Evolutionary conservation across 1,140 invertebrate genomes (phyloP).

Genomic region (Drosophila quadrilineata): DNA sequence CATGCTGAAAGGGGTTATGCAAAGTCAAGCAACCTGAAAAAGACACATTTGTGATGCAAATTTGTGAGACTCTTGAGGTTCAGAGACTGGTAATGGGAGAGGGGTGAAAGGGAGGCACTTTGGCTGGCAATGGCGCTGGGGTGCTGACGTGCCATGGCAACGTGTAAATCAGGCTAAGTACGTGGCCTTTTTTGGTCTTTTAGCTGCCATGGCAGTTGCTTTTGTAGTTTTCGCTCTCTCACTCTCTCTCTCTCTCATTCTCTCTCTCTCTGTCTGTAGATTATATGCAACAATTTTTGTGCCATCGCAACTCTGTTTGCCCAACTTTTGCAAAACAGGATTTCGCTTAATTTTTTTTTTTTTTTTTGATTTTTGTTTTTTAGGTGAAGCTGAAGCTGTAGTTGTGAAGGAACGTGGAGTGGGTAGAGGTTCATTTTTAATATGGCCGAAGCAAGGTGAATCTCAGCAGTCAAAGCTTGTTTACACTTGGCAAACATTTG

Average conservation of each 20-base stretch:
- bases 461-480: conserved; percentile 65
- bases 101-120: background rate
- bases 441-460: conserved; percentile 32
- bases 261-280: conserved; percentile 10
- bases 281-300: conserved; percentile 78
- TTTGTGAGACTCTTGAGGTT: conserved; percentile 46
- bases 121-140: conserved; percentile 5
- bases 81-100: background rate
- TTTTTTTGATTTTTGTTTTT: too few species aligned
- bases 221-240: conserved; percentile 20
- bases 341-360: too few species aligned
- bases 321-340: conserved; percentile 57
- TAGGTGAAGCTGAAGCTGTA: too few species aligned
- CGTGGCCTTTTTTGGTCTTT: conserved; percentile 75
- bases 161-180: conserved; percentile 79
- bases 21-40: conserved; percentile 80
- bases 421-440: conserved; percentile 34
- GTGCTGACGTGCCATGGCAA: conserved; percentile 53
- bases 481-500: conserved; percentile 68
- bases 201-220: conserved; percentile 57
- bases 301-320: conserved; percentile 52
- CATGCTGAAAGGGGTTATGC: conserved; percentile 66
- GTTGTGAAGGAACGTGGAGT: too few species aligned
- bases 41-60: conserved; percentile 80
- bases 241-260: background rate